These are phyloP conservation scores for Palythoa heliodiscus DNA, from an alignment of 92 coral and sea anemone genomes.

Conservation along the genomic window DNA sequence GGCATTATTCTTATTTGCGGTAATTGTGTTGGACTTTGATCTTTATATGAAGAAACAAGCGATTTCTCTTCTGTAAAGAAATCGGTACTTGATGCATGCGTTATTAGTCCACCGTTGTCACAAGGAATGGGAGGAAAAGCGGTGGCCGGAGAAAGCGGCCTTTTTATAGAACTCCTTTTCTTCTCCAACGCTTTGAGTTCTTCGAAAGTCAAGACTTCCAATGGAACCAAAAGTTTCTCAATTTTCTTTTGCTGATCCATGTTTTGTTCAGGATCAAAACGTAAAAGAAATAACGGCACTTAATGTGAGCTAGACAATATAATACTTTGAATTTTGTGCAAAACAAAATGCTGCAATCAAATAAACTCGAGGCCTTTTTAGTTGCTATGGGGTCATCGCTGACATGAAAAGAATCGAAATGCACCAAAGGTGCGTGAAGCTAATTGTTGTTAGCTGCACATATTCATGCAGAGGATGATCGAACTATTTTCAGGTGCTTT, in stretches of 20 bases:
- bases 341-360: not conserved
- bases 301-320: not conserved
- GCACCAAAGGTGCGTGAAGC: not conserved
- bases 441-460: not conserved
- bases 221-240: not conserved
- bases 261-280: not conserved
- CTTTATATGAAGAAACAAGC: not conserved
- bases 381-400: not conserved
- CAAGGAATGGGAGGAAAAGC: slow-evolving; percentile 21
- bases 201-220: slow-evolving; percentile 22
- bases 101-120: not conserved
- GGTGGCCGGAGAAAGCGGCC: not conserved
- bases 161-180: not conserved
- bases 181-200: not conserved
- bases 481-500: not conserved
- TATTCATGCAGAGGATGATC: too few relatives aligned
- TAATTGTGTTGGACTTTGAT: slow-evolving; percentile 1
- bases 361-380: not conserved
- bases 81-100: not conserved
- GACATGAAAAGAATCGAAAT: not conserved
- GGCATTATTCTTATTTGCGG: slow-evolving; percentile 10
- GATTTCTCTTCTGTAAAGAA: not conserved
- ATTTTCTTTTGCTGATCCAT: slow-evolving; percentile 19
- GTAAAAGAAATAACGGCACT: not conserved
- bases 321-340: not conserved